A percentile compares a stretch with the other conserved stretches of the same genome.
Evolutionary conservation across 2,113 vertebrate genomes (phyloP).

Genomic region (Gavialis gangeticus): DNA sequence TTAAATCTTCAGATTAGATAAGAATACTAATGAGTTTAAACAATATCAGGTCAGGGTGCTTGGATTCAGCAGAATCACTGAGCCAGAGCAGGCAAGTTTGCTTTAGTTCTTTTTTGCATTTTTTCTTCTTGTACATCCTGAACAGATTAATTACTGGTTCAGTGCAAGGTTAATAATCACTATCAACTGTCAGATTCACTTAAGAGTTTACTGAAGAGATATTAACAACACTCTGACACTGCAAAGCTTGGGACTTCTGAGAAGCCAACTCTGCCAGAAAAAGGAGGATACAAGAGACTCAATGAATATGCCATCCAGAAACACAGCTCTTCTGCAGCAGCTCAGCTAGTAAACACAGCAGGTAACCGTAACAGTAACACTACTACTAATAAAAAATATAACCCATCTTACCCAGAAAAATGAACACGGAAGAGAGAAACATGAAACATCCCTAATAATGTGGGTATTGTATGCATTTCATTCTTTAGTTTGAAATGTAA

Average conservation of each 20-base stretch:
- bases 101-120: conserved; percentile 39
- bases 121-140: conserved; percentile 59
- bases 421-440: background rate
- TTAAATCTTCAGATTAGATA: conserved; percentile 73
- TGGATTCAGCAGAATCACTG: conserved; percentile 67
- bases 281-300: background rate
- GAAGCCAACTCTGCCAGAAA: conserved; percentile 30
- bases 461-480: background rate
- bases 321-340: background rate
- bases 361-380: background rate
- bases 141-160: conserved; percentile 82
- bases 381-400: background rate
- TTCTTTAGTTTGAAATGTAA: conserved; percentile 33
- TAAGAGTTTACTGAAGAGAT: conserved; percentile 74
- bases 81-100: conserved; percentile 60
- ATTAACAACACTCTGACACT: conserved; percentile 68
- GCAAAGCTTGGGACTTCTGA: conserved; percentile 42
- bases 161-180: conserved; percentile 84
- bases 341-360: background rate
- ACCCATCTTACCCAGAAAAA: background rate
- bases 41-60: conserved; percentile 59
- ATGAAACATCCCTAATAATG: background rate
- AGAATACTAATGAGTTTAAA: conserved; percentile 79
- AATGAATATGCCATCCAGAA: background rate
- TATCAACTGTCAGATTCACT: conserved; percentile 79